Conservation (phyloP, 2,888 invertebrate genomes). For the Pelosia muscerda region DNA sequence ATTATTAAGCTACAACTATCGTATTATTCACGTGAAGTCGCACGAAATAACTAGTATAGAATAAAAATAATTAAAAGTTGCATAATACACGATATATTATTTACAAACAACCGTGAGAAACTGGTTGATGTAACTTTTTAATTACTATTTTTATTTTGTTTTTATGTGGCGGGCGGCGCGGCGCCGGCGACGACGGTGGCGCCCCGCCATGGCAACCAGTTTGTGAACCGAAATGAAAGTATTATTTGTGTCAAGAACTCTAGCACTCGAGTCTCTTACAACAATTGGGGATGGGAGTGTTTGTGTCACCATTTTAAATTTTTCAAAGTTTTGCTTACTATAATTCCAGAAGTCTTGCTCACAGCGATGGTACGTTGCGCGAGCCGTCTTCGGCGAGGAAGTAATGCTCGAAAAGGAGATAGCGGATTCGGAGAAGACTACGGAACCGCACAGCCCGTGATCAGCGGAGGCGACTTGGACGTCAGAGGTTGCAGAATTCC, state of each 20-base stretch:
- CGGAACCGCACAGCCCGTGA: no score
- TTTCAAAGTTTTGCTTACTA: no score
- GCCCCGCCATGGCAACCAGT: background rate
- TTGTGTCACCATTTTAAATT: no score
- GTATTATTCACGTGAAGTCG: background rate
- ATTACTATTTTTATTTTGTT: slow-evolving; percentile 25
- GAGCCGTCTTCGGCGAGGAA: no score
- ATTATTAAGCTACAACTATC: background rate
- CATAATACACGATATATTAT: slow-evolving; percentile 25
- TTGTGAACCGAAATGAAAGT: slow-evolving; percentile 30
- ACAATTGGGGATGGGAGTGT: background rate
- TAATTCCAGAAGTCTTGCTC: no score
- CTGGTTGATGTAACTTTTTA: slow-evolving; percentile 25
- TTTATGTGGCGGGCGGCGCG: background rate
- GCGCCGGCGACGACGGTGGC: background rate
- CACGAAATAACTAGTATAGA: slow-evolving; percentile 11
- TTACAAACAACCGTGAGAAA: slow-evolving; percentile 44
- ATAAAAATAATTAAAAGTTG: slow-evolving; percentile 16
- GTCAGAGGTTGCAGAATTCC: no score
- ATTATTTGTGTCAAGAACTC: slow-evolving; percentile 23
- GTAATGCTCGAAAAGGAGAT: no score
- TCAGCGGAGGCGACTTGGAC: no score
- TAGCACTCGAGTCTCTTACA: background rate
- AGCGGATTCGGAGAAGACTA: no score
- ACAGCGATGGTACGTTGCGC: no score